Percentiles rank a stretch among this genome's conserved stretches.
phyloP scores from a whole-genome alignment of 2,797 vertebrate genomes.

The Gouania willdenowi region DNA sequence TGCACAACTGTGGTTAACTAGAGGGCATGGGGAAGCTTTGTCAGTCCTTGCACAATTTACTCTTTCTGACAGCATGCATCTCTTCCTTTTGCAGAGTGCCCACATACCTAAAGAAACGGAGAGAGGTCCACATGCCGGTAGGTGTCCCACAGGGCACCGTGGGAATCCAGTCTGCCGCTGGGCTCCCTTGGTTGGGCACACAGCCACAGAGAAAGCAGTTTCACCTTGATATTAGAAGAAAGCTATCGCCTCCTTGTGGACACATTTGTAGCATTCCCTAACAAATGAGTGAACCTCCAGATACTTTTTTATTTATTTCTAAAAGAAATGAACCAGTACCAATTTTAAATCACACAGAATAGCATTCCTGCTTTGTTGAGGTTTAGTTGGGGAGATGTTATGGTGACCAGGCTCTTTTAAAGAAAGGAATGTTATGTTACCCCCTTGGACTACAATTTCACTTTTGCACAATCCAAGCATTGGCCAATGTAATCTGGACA shows the following conservation, averaged over 20 bases:
- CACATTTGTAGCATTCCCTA: neutral
- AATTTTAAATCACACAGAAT: conserved; percentile 10
- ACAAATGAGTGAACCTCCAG: neutral
- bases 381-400: conserved; percentile 38
- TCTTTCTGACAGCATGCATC: conserved; percentile 27
- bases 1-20: conserved; percentile 34
- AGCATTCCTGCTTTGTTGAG: conserved; percentile 37
- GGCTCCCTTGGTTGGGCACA: conserved; percentile 42
- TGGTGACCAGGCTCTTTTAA: conserved; percentile 41
- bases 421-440: conserved; percentile 62
- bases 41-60: conserved; percentile 26
- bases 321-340: conserved; percentile 1
- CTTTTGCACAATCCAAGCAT: conserved; percentile 54
- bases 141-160: conserved; percentile 66
- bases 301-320: neutral
- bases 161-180: conserved; percentile 47
- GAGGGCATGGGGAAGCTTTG: conserved; percentile 6
- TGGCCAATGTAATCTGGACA: conserved; percentile 62
- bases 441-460: conserved; percentile 38
- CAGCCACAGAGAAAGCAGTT: conserved; percentile 39
- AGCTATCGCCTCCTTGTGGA: conserved; percentile 64
- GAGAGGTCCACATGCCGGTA: conserved; percentile 85
- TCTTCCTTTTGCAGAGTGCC: conserved; percentile 79
- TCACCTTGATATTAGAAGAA: conserved; percentile 41
- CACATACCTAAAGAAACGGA: conserved; percentile 85